Conservation (phyloP, 53 echinoderm and acorn worm genomes). For the Actinopyga echinites region DNA sequence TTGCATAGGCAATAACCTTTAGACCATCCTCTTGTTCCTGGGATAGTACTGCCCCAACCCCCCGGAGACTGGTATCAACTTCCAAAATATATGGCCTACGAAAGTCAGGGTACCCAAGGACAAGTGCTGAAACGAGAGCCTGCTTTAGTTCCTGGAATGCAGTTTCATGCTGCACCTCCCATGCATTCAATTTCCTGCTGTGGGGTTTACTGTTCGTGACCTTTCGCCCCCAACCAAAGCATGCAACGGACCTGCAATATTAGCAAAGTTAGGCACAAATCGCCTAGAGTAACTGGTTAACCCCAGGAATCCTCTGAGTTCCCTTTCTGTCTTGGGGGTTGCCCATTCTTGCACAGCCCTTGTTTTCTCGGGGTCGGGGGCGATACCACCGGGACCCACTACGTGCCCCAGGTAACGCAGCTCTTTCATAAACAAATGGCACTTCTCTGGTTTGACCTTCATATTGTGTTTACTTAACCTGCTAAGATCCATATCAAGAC, state of each 20-base stretch:
- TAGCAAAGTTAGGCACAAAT: slow-evolving; percentile 56
- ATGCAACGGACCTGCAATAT: no score
- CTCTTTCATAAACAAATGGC: slow-evolving; percentile 53
- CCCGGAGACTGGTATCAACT: slow-evolving; percentile 8
- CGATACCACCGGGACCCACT: slow-evolving; percentile 34
- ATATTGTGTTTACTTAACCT: neutral
- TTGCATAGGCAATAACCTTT: slow-evolving; percentile 53
- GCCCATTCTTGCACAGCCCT: slow-evolving; percentile 53
- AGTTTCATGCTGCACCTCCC: neutral
- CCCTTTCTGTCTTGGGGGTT: slow-evolving; percentile 37
- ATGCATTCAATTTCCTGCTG: neutral
- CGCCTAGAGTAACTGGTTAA: slow-evolving; percentile 60
- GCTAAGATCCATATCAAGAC: neutral
- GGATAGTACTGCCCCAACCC: slow-evolving; percentile 14
- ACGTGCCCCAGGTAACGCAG: slow-evolving; percentile 54
- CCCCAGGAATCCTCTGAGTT: slow-evolving; percentile 52
- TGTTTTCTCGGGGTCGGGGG: slow-evolving; percentile 63
- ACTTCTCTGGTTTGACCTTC: slow-evolving; percentile 44
- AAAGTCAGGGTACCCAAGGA: slow-evolving; percentile 48
- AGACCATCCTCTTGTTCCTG: slow-evolving; percentile 46
- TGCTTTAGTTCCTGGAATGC: slow-evolving; percentile 30
- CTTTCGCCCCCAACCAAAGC: slow-evolving; percentile 46
- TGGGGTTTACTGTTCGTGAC: neutral
- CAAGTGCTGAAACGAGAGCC: slow-evolving; percentile 44
- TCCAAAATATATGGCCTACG: slow-evolving; percentile 13